phyloP scores from a whole-genome alignment of 2,888 invertebrate genomes.

The Dorcus hopei region DNA sequence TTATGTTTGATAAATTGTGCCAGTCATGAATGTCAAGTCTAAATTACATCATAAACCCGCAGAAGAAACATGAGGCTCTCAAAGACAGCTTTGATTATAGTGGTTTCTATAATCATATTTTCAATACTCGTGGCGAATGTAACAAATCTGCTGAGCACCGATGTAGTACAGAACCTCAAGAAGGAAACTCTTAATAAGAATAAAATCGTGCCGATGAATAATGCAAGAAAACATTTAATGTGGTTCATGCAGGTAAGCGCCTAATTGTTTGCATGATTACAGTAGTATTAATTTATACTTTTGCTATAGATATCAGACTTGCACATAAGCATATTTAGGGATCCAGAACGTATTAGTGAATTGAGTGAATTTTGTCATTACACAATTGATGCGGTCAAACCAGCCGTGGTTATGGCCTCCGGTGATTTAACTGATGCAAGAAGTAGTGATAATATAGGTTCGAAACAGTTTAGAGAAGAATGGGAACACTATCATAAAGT shows the following conservation, averaged over 20 bases:
- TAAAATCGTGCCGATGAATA: slow-evolving; percentile 46
- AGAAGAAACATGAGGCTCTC: slow-evolving; percentile 59
- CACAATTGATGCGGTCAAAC: slow-evolving; percentile 70
- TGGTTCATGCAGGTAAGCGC: slow-evolving; percentile 73
- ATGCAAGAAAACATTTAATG: slow-evolving; percentile 59
- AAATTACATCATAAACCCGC: not conserved
- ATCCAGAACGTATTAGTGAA: slow-evolving; percentile 69
- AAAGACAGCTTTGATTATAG: slow-evolving; percentile 58
- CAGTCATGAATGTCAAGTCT: not conserved
- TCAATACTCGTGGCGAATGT: slow-evolving; percentile 70
- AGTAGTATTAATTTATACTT: slow-evolving; percentile 13
- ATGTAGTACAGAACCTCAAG: slow-evolving; percentile 39
- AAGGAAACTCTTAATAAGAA: slow-evolving; percentile 12
- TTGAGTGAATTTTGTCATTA: slow-evolving; percentile 75
- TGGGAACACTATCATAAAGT: slow-evolving; percentile 77
- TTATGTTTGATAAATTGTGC: not conserved
- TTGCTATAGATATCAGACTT: slow-evolving; percentile 77
- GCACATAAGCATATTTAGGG: slow-evolving; percentile 82
- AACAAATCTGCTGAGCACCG: slow-evolving; percentile 63
- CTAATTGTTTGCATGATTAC: not conserved
- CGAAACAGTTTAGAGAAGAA: slow-evolving; percentile 75
- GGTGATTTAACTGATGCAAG: slow-evolving; percentile 91
- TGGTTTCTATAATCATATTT: slow-evolving; percentile 61
- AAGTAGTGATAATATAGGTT: slow-evolving; percentile 72
- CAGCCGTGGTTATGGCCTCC: slow-evolving; percentile 75